Base-by-base conservation (phyloP, 2,888 invertebrate genomes). In the Euplagia quadripunctaria region DNA sequence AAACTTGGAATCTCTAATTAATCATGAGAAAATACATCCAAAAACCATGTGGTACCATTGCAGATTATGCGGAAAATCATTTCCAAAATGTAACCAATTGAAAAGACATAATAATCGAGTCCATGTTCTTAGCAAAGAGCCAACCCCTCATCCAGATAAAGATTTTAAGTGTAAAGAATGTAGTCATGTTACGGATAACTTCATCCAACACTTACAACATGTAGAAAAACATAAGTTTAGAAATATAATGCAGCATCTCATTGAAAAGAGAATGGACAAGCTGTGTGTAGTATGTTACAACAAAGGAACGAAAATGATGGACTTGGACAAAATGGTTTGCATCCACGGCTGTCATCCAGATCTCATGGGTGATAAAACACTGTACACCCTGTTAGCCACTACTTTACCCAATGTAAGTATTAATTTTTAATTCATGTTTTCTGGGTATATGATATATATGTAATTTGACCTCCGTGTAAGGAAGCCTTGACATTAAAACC, bases 151-250 rank as follows among this genome's bases (percentile, higher is more conserved):
- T 0, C 72, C 73, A 7, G 77, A 81, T 6, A 80, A 80, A 0
- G 76, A 73, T 5, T 94, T 92, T 76, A 85, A 85, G 78, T 96
- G 95, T 61, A 88, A 83, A 0, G 83, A 87, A 65, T 96, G 95
- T 79, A 89, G 89, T 0, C 71, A 81, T 6, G 64, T 71, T 0
- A 90, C 79, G 12, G 84, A 87, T 1, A 85, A 85, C 65, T 88
- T 90, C 14, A 83, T 85, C 4, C 69, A 85, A 41, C 92, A 93
- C 81, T 83, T 94, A 42, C 92, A 92, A 58, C 95, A 96, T 81
- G 80, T 93, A 31, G 95, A 95, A 65, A 96, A 94, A 76, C 95
- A 96, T 80, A 93, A 92, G 70, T 96, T 96, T 73, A 91, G 92
- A 79, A 87, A 73, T 17, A 81, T 92, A 0, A 84, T 95, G 77